Base-by-base conservation (phyloP, 2,113 vertebrate species). In the Spea bombifrons region DNA sequence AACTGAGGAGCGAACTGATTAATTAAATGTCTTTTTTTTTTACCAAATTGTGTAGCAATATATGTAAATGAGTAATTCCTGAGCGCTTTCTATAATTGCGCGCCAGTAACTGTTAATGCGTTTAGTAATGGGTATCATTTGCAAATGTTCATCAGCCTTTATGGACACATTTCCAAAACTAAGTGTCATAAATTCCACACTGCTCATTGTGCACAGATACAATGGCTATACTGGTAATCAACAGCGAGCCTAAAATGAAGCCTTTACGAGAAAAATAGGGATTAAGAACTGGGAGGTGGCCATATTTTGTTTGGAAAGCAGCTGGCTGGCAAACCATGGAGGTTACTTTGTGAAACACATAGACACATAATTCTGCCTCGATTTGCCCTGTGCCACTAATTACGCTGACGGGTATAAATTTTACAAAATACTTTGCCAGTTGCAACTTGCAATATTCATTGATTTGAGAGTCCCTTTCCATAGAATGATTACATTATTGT, bases 121-220 rank as follows among this genome's bases (percentile, higher is more conserved):
- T 76, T 70, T 76, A 76, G 66, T 65, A 46, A 71, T 65, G 15
- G 30, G 65, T 17, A 71, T 30, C 12, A 65, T 78, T 71, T 10
- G 7, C 7, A 50, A 48, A 63, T 71, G 12, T 43, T 72, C 61
- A 72, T 69, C 30, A 72, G 48, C 44, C 46, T 78, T 52, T 78
- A 71, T 44, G 13, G 61, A 47, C 69, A 69, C 53, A 66, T 65
- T 66, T 63, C 49, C 64, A 72, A 65, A 78, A 53, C 48, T n/a
- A 66, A 72, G 46, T 48, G 47, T 30, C 7, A 46, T 53, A 13
- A 72, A 65, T 64, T 12, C 44, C 52, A 3, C 10, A 13, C 66
- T 2, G 66, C 44, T 59, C 52, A 2, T 47, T n/a, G 43, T 48
- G 10, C 50, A 55, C 15, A n/a, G 15, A 76, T 68, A 59, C 66